Evolutionary conservation across 2,888 invertebrate genomes (phyloP).

Genomic region (Lysandra bellargus): DNA sequence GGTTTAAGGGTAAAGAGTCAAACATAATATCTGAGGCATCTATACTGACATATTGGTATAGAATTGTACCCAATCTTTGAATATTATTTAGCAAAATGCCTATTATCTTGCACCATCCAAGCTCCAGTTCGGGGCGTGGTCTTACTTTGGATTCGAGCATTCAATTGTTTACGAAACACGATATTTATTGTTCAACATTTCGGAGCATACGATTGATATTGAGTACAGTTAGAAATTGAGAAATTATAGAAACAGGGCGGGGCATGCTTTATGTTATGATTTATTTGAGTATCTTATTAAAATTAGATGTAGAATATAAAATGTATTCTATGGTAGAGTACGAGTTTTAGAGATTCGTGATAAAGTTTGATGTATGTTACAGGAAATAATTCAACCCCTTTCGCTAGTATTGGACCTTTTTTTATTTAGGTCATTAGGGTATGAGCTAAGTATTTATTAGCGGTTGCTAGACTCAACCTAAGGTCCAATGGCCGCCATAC

Average conservation of each 20-base stretch:
- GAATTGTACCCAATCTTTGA: neutral
- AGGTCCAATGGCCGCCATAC: no score
- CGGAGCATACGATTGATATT: neutral
- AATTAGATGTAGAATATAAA: neutral
- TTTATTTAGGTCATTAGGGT: no score
- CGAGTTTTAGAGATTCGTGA: no score
- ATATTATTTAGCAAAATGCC: neutral
- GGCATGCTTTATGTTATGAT: neutral
- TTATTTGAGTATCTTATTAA: neutral
- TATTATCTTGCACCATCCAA: neutral
- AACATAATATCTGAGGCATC: no score
- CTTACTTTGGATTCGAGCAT: slow-evolving; percentile 51
- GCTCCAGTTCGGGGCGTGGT: slow-evolving; percentile 49
- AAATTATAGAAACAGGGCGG: neutral
- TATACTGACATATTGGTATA: no score
- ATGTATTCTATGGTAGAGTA: no score
- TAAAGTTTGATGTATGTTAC: no score
- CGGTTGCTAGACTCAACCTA: no score
- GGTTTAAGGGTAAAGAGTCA: no score
- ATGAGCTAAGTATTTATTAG: no score
- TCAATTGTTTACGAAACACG: slow-evolving; percentile 47
- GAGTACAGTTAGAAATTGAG: neutral
- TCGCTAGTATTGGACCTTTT: no score
- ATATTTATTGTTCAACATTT: slow-evolving; percentile 23
- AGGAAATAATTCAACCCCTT: no score